phyloP scores from a whole-genome alignment of 2,113 vertebrate species.

The Hypocryptadius cinnamomeus region DNA sequence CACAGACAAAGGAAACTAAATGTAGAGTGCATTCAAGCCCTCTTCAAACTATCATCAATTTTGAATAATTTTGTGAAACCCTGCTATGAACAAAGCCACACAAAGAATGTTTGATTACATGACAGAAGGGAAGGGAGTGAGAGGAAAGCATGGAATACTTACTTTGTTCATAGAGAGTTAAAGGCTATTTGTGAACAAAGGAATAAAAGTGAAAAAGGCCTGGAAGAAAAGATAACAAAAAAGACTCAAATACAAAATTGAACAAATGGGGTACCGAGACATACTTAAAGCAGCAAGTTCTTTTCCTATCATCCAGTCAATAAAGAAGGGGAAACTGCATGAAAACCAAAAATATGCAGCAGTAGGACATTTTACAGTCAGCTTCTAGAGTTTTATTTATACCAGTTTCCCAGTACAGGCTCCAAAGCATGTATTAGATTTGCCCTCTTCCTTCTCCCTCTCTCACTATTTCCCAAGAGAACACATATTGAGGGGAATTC shows the following conservation, averaged over 20 bases:
- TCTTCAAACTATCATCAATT: conserved; percentile 1
- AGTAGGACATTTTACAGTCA: neutral
- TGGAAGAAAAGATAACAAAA: neutral
- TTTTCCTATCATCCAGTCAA: neutral
- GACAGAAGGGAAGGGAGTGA: neutral
- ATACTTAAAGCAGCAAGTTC: neutral
- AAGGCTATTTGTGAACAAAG: conserved; percentile 21
- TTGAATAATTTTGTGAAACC: conserved; percentile 10
- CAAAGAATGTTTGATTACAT: conserved; percentile 30
- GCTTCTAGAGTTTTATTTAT: neutral
- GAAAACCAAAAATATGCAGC: neutral
- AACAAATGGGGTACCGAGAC: neutral
- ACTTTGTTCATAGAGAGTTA: neutral
- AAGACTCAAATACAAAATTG: neutral
- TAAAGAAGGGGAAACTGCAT: neutral
- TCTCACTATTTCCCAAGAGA: neutral
- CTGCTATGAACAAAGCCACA: neutral
- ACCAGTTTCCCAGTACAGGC: neutral
- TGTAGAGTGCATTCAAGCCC: neutral
- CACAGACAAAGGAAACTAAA: conserved; percentile 17
- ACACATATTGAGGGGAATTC: neutral
- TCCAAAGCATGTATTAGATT: neutral
- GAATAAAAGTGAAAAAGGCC: neutral
- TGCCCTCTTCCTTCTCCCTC: neutral
- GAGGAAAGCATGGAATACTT: neutral